Evolutionary conservation across 2,113 vertebrate genomes (phyloP), one percentile per base, ranked within the genome.

Genomic region (Synchiropus splendidus): DNA sequence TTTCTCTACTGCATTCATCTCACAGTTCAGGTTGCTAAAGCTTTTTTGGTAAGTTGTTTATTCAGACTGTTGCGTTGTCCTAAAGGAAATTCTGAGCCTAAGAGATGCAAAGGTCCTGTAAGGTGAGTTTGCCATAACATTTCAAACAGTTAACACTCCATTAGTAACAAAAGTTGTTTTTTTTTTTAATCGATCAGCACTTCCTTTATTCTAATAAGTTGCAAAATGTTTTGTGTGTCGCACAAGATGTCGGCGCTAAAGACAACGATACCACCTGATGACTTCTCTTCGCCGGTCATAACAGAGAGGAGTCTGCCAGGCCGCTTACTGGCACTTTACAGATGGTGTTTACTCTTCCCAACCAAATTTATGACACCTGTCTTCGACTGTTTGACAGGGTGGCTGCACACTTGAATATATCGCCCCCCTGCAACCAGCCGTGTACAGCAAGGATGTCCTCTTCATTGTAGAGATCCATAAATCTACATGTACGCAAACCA

Each of bases 381-480:
- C 70, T 37, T 2, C 13, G 38, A 51, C 62, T 77, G 69, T 80
- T 77, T 80, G 75, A 82, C 69, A 77, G 61, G 67, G 8, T 61
- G 66, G 58, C 32, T 48, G 33, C 42, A 37, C 61, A 35, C 49
- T 21, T 16, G 27, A 51, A 72, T 41, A 61, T 64, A 67, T 48
- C 32, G 33, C 38, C n/a, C 38, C 8, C 34, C 12, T 51, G 33
- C 1, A 54, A 10, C 38, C 10, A 44, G 38, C 11, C 3, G 17
- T 46, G 51, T 38, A 42, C 8, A 1, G n/a, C 2, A 2, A n/a
- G 4, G 46, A 32, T 16, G 37, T 59, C 31, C 51, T 6, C 10
- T 10, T 33, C 2, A 0, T 6, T 13, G 16, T 1, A 16, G 14
- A 11, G 11, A 12, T 16, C n/a, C 8, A 18, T 43, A 33, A 37